Conservation (phyloP, 2,797 vertebrate species). For the Orestias chungarensis region DNA sequence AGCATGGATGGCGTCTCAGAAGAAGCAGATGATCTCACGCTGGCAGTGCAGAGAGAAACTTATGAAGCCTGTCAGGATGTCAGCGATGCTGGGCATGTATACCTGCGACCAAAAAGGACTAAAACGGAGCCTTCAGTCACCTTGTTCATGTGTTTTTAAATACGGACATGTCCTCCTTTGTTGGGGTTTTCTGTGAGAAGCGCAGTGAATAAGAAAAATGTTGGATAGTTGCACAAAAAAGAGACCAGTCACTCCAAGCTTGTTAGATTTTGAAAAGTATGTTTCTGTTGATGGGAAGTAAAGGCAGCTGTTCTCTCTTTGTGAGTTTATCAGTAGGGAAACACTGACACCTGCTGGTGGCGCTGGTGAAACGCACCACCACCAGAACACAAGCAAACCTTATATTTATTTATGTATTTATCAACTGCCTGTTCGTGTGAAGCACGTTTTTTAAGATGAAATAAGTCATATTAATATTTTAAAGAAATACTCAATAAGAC, state of each 20-base stretch:
- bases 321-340: constrained; percentile 16
- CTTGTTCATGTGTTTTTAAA: neutral
- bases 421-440: constrained; percentile 3
- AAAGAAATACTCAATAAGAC: constrained; percentile 23
- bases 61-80: constrained; percentile 39
- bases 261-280: constrained; percentile 19
- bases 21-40: constrained; percentile 79
- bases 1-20: constrained; percentile 65
- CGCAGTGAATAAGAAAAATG: neutral
- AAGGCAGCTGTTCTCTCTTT: constrained; percentile 41
- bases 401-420: neutral
- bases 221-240: neutral
- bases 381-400: neutral
- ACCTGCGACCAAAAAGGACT: neutral
- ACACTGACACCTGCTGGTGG: constrained; percentile 61
- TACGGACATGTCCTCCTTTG: neutral
- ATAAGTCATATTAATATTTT: constrained; percentile 4
- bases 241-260: neutral
- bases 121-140: neutral
- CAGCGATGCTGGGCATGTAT: neutral
- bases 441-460: constrained; percentile 35
- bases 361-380: constrained; percentile 4
- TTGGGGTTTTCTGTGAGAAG: neutral
- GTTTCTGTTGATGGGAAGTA: constrained; percentile 7
- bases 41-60: constrained; percentile 43